Base-by-base conservation (phyloP, 2,888 invertebrate species). In the Tipula lateralis region DNA sequence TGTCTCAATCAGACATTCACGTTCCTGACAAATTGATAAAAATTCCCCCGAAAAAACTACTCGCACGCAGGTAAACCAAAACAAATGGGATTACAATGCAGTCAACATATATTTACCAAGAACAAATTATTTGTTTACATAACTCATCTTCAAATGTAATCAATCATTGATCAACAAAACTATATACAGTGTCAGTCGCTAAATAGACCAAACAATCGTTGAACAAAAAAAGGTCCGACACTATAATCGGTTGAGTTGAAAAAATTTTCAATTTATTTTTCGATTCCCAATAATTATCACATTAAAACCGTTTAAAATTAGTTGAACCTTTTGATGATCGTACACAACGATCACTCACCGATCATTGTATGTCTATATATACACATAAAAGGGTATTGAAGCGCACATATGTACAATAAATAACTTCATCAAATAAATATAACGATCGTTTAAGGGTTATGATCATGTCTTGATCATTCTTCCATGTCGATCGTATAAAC, bases 201-300 rank as follows among this genome's bases (percentile, higher is more conserved):
- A 66, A 66, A 66, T 24, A 24, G 24, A 66, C 66, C 24, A 66
- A 24, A 66, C 19, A 24, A 66, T 24, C 2, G 2, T n/a, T 2
- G n/a, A 5, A 5, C 5, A n/a, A n/a, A 44, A 32, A 44, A 44
- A 66, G 66, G 24, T 66, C n/a, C 66, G 24, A 66, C 66, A n/a
- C n/a, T n/a, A n/a, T 66, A 66, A 24, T 66, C 66, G 66, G 66
- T 66, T 66, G 66, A 66, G 12, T 44, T 44, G n/a, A 66, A 66
- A n/a, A n/a, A 66, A 66, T 24, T 66, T 66, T 66, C 66, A 66
- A 66, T 66, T 66, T 66, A 66, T 66, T 66, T 66, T 66, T 66
- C 44, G 44, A 16, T 50, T 66, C 66, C 66, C 66, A 66, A 66
- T 66, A 66, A 66, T 66, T 66, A 66, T 66, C 66, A 66, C 66